These are phyloP conservation scores for Sebastes fasciatus DNA, from an alignment of 2,113 vertebrate genomes.

Conservation along the genomic window DNA sequence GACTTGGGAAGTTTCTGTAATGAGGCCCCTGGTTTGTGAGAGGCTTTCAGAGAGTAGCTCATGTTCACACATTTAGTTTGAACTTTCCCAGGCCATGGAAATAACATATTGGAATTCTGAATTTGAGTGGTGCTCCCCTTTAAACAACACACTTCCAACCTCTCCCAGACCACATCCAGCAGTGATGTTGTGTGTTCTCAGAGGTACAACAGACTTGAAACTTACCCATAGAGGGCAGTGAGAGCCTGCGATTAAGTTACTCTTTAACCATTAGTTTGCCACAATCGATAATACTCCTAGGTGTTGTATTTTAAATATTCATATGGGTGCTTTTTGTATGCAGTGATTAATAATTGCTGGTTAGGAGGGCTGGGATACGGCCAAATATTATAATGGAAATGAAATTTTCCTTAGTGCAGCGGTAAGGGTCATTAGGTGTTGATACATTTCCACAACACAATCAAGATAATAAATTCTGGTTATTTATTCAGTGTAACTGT, in stretches of 20 bases:
- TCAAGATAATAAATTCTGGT: background rate
- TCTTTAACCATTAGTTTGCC: background rate
- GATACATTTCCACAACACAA: background rate
- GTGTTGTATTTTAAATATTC: background rate
- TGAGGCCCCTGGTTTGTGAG: no score
- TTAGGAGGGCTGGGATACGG: background rate
- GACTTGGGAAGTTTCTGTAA: no score
- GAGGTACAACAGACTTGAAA: background rate
- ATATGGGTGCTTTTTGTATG: background rate
- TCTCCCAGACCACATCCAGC: background rate
- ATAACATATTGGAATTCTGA: no score
- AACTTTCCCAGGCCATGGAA: no score
- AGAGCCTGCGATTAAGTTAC: background rate
- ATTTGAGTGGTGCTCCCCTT: no score
- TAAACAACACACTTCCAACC: no score
- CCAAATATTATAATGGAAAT: background rate
- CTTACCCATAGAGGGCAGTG: background rate
- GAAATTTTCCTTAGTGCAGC: background rate
- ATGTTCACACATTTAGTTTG: no score
- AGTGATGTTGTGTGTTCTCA: no score
- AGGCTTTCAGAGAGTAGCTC: no score
- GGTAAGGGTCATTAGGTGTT: background rate
- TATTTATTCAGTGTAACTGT: background rate
- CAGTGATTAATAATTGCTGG: background rate
- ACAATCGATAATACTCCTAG: no score